Evolutionary conservation across 2,797 vertebrate genomes (phyloP).

Genomic region (Sciurus vulgaris): DNA sequence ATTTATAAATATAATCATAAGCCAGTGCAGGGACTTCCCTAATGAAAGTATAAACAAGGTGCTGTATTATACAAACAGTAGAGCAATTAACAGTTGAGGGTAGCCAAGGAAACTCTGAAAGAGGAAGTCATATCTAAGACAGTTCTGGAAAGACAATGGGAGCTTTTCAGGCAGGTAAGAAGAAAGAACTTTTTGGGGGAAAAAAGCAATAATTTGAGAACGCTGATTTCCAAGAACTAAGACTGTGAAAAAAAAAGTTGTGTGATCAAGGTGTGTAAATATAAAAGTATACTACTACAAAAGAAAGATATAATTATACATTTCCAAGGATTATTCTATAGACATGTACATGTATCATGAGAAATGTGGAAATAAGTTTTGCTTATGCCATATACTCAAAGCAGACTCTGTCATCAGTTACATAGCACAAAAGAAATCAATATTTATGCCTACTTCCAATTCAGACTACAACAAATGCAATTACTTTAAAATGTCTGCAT

Average conservation of each 20-base stretch:
- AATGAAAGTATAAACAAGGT: not conserved
- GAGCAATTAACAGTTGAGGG: not conserved
- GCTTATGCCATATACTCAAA: constrained; percentile 22
- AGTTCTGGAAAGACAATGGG: not conserved
- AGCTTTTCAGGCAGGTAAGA: not conserved
- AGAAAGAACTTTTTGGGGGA: not conserved
- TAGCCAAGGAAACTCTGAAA: not conserved
- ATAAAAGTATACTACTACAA: constrained; percentile 46
- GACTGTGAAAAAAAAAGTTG: not conserved
- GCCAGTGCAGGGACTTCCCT: not conserved
- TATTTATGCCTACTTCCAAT: constrained; percentile 63
- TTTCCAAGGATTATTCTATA: not conserved
- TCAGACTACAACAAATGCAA: constrained; percentile 67
- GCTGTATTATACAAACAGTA: not conserved
- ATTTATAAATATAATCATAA: constrained; percentile 39
- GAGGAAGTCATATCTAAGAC: not conserved
- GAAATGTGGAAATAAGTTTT: constrained; percentile 63
- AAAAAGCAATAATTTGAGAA: not conserved
- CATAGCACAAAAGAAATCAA: constrained; percentile 62
- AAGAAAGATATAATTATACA: constrained; percentile 51
- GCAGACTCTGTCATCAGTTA: constrained; percentile 48
- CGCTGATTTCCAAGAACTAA: constrained; percentile 41
- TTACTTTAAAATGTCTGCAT: constrained; percentile 74
- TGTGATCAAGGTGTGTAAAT: constrained; percentile 37
- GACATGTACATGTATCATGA: not conserved